phyloP scores from a whole-genome alignment of 2,888 invertebrate genomes.

The Drosophila greeni region DNA sequence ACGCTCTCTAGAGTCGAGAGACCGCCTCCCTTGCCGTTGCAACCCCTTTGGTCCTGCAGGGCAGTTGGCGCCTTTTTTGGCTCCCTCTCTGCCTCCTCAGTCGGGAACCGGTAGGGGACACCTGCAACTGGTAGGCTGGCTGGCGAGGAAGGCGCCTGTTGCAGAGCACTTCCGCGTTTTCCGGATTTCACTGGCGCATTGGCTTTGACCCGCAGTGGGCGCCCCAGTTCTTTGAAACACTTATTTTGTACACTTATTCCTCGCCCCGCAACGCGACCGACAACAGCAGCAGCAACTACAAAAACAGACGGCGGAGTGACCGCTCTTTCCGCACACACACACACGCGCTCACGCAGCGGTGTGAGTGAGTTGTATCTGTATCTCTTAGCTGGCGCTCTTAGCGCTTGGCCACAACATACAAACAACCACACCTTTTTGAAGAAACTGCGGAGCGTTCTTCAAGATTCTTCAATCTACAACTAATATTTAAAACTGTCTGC shows the following conservation, averaged over 20 bases:
- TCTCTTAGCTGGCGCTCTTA: constrained; percentile 70
- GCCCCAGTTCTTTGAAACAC: constrained; percentile 8
- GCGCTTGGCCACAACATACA: constrained; percentile 51
- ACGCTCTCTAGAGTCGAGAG: not conserved
- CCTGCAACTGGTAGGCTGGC: constrained; percentile 29
- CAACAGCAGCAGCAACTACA: constrained; percentile 15
- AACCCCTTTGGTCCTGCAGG: constrained; percentile 23
- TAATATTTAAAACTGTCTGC: constrained; percentile 8
- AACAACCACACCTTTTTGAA: constrained; percentile 71
- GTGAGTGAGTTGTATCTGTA: constrained; percentile 24
- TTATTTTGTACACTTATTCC: constrained; percentile 12
- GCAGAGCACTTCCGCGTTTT: constrained; percentile 41
- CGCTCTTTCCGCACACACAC: constrained; percentile 26
- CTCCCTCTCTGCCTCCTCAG: not conserved
- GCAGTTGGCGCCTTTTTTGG: constrained; percentile 65
- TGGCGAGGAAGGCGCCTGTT: constrained; percentile 3
- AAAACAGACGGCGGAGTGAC: constrained; percentile 32
- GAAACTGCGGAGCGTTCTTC: constrained; percentile 37
- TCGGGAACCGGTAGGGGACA: constrained; percentile 16
- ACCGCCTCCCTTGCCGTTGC: constrained; percentile 11
- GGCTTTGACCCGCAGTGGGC: constrained; percentile 50
- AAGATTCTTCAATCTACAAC: constrained; percentile 21
- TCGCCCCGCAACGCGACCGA: not conserved
- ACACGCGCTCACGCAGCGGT: constrained; percentile 1
- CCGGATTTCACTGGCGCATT: constrained; percentile 22